Conservation (phyloP, 2,797 vertebrate genomes). For the Pterois miles region DNA sequence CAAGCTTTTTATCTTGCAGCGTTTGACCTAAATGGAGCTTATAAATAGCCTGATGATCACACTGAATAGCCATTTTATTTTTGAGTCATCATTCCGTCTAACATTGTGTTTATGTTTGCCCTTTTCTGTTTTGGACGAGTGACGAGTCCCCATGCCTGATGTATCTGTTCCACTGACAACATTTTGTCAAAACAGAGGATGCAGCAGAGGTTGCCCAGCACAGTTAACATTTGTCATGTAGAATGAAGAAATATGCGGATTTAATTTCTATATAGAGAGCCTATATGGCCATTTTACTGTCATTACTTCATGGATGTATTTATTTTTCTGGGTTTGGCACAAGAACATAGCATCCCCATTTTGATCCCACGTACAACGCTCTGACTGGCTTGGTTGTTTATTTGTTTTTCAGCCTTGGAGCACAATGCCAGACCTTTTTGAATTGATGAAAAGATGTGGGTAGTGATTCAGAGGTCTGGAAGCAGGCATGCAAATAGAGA, state of each 20-base stretch:
- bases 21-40: background rate
- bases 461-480: conserved; percentile 14
- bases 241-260: background rate
- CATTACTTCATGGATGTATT: background rate
- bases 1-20: background rate
- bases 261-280: background rate
- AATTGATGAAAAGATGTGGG: background rate
- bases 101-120: background rate
- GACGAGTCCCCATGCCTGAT: background rate
- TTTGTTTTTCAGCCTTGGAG: background rate
- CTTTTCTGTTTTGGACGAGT: background rate
- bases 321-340: background rate
- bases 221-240: background rate
- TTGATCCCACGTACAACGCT: background rate
- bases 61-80: background rate
- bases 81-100: background rate
- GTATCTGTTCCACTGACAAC: background rate
- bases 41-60: background rate
- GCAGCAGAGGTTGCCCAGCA: background rate
- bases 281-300: background rate
- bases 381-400: background rate
- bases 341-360: background rate
- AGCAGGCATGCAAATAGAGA: background rate
- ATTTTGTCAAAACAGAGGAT: background rate
- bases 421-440: background rate